Percentiles rank a stretch among this genome's conserved stretches.
phyloP scores from a whole-genome alignment of 1,140 invertebrate species.

The Drosophila burlai region DNA sequence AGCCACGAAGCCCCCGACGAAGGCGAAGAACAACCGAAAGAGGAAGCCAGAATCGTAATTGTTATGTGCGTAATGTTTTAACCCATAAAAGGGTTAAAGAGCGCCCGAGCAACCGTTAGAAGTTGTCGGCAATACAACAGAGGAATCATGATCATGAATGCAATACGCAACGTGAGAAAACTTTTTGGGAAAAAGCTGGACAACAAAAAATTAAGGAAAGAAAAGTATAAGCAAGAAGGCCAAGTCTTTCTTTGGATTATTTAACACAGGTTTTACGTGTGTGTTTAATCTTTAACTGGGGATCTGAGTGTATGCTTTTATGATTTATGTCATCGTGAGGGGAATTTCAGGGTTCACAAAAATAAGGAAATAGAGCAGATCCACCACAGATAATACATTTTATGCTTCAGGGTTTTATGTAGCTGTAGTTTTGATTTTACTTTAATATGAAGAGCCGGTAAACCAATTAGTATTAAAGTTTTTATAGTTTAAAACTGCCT shows the following conservation, averaged over 20 bases:
- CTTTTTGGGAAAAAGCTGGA: slow-evolving; percentile 6
- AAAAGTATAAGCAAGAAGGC: slow-evolving; percentile 1
- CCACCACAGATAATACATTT: neutral
- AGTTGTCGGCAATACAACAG: slow-evolving; percentile 41
- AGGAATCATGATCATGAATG: slow-evolving; percentile 14
- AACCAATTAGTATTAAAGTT: too few species aligned
- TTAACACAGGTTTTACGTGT: slow-evolving; percentile 10
- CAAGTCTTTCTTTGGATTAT: slow-evolving; percentile 5
- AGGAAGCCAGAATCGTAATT: slow-evolving; percentile 35
- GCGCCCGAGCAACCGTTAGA: slow-evolving; percentile 41
- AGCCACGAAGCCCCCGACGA: slow-evolving; percentile 18
- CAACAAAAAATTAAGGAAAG: too few species aligned
- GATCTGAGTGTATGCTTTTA: slow-evolving; percentile 30
- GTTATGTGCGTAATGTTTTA: slow-evolving; percentile 45
- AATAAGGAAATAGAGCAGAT: slow-evolving; percentile 19
- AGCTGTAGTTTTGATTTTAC: neutral
- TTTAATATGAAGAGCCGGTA: too few species aligned
- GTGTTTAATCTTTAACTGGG: slow-evolving; percentile 13
- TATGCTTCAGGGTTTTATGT: neutral
- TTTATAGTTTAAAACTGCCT: too few species aligned
- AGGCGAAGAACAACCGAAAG: slow-evolving; percentile 1
- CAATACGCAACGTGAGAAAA: slow-evolving; percentile 32
- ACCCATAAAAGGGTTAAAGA: slow-evolving; percentile 51
- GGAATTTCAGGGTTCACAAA: slow-evolving; percentile 17
- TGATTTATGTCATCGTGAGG: slow-evolving; percentile 33